phyloP scores from a whole-genome alignment of 35 echinoderm and acorn worm species.

The Strongylocentrotus purpuratus region DNA sequence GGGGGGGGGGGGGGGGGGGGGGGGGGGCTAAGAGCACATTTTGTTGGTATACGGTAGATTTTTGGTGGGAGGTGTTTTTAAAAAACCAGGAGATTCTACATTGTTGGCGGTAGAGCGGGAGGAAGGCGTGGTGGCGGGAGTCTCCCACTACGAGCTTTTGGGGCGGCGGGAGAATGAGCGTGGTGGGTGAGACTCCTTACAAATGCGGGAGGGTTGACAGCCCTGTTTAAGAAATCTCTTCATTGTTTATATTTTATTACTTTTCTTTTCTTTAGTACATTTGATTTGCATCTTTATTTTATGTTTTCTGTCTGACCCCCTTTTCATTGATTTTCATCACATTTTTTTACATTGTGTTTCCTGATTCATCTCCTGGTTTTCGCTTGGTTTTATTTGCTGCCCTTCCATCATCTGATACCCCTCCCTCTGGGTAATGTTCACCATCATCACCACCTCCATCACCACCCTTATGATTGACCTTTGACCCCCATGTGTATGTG shows the following conservation, averaged over 20 bases:
- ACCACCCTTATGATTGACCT: neutral
- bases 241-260: neutral
- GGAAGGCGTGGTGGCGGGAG: too few species aligned
- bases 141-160: too few species aligned
- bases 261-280: neutral
- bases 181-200: too few species aligned
- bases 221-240: neutral
- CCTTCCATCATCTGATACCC: neutral
- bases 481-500: constrained; percentile 8
- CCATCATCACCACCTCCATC: neutral
- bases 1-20: too few species aligned
- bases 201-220: too few species aligned
- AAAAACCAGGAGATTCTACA: too few species aligned
- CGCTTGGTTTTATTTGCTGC: neutral
- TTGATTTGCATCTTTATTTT: neutral
- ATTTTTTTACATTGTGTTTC: neutral
- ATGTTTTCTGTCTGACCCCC: neutral
- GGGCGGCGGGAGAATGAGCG: too few species aligned
- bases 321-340: neutral
- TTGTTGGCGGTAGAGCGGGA: too few species aligned
- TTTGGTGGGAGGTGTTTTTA: too few species aligned
- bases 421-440: neutral
- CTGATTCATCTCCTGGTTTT: neutral
- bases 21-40: too few species aligned
- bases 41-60: too few species aligned